Evolutionary conservation across 2,888 invertebrate species (phyloP).

Genomic region (Theristus sp.): DNA sequence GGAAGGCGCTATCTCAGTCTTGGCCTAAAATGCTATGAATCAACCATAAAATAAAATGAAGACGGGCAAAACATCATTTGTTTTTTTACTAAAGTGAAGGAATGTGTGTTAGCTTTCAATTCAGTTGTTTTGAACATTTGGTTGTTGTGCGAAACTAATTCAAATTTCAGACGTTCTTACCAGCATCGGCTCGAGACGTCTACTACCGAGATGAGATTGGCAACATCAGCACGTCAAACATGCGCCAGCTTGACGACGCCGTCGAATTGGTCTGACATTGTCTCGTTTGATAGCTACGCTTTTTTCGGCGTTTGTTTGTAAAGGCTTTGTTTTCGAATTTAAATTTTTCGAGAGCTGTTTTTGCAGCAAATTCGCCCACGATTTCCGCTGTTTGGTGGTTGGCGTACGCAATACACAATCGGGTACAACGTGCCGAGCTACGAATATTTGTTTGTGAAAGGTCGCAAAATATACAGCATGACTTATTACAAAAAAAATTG

Average conservation of each 20-base stretch:
- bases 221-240: slow-evolving; percentile 91
- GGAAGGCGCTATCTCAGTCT: no score
- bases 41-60: no score
- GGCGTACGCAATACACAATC: slow-evolving; percentile 88
- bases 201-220: slow-evolving; percentile 94
- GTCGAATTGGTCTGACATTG: slow-evolving; percentile 75
- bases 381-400: slow-evolving; percentile 94
- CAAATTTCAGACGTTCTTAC: slow-evolving; percentile 38
- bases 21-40: no score
- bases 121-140: no score
- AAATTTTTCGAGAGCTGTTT: not conserved
- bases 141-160: no score
- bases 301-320: no score
- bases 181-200: slow-evolving; percentile 74
- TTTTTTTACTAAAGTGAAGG: no score
- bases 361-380: slow-evolving; percentile 32
- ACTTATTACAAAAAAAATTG: no score
- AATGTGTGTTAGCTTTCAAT: no score
- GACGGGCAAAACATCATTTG: no score
- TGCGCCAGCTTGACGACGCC: slow-evolving; percentile 65
- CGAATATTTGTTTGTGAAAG: slow-evolving; percentile 63
- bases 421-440: slow-evolving; percentile 95
- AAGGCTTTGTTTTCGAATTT: no score
- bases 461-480: no score
- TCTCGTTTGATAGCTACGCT: not conserved